phyloP scores from a whole-genome alignment of 2,888 invertebrate genomes.

The Eupithecia abbreviata region DNA sequence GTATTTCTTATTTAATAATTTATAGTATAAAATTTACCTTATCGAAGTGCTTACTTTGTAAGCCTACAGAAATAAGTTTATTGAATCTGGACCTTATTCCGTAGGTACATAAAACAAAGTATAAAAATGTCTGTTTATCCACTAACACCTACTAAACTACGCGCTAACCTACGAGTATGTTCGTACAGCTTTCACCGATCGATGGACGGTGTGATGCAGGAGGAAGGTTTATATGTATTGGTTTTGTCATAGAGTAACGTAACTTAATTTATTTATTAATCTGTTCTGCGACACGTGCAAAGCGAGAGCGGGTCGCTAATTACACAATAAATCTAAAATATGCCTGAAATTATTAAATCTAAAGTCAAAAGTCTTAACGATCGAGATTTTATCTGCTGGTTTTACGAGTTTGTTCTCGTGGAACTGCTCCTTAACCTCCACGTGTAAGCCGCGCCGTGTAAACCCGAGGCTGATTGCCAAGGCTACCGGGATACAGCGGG shows the following conservation, averaged over 20 bases:
- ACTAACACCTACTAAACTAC: neutral
- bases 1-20: no score
- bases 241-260: neutral
- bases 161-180: neutral
- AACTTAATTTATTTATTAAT: neutral
- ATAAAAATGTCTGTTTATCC: neutral
- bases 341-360: neutral
- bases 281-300: neutral
- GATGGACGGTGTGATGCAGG: neutral
- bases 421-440: conserved; percentile 47
- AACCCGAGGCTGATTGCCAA: conserved; percentile 53
- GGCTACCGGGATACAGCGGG: conserved; percentile 50
- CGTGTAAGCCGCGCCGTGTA: conserved; percentile 55
- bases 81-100: no score
- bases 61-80: no score
- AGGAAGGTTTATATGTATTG: neutral
- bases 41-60: no score
- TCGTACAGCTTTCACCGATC: neutral
- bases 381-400: neutral
- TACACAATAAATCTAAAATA: neutral
- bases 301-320: neutral
- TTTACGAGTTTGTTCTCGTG: neutral
- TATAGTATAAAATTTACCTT: no score
- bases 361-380: neutral
- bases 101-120: neutral